Evolutionary conservation across 2,797 vertebrate species (phyloP), one percentile per base, ranked within the genome.

Genomic region (Falco naumanni): DNA sequence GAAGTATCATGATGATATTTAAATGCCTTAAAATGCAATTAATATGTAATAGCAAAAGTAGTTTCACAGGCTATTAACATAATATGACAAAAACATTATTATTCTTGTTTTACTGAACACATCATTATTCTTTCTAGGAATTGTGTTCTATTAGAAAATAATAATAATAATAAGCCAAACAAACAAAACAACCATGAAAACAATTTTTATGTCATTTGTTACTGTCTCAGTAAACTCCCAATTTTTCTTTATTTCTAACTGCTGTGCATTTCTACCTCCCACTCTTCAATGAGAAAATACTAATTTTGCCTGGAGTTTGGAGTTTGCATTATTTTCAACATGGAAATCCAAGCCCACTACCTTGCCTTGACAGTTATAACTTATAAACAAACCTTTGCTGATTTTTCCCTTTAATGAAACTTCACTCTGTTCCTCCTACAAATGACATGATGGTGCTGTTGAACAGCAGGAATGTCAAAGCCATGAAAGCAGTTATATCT

Each of bases 51-150:
- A 59, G 41, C 39, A 88, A 68, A 94, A 94, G 57, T 33, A 41
- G 59, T 57, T 96, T 89, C 90, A 92, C 34, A 80, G 75, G 21
- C 22, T 92, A 91, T 96, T 94, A 89, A 33, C 70, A 60, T 64
- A 74, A 50, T 34, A 53, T 41, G 53, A 47, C 60, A 89, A 80
- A 94, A 92, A 78, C 12, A 1, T 68, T 59, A 90, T 96, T 93
- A 88, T 48, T 81, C 60, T 47, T 90, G 41, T 87, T 93, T 93
- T 78, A 56, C n/a, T 90, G 60, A 92, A 87, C 65, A 80, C 53
- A 65, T 80, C 83, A 66, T 92, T 93, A 75, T 88, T 91, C 56
- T 90, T 95, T 78, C 37, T 0, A 15, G 33, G 31, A 91, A 10
- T 41, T 8, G 6, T 11, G 12, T 43, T 91, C 37, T 63, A 75